Conservation (phyloP, 2,113 vertebrate species). For the Plestiodon gilberti region DNA sequence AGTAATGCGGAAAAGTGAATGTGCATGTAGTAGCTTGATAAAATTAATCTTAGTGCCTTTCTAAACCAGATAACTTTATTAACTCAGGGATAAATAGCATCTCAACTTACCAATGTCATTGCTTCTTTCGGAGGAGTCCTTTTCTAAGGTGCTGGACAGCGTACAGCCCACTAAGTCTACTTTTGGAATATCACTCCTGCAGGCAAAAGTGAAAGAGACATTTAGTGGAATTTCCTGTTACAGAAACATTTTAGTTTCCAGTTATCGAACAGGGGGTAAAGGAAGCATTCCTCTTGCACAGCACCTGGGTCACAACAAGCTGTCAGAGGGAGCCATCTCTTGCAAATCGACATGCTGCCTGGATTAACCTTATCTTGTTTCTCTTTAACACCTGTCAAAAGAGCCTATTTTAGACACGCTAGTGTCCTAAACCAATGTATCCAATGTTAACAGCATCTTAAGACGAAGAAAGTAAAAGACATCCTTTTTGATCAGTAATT, state of each 20-base stretch:
- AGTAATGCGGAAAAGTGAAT: conserved; percentile 20
- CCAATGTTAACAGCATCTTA: conserved; percentile 61
- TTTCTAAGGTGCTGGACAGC: conserved; percentile 80
- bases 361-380: conserved; percentile 75
- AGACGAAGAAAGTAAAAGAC: conserved; percentile 38
- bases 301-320: conserved; percentile 25
- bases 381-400: conserved; percentile 74
- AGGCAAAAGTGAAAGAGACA: conserved; percentile 75
- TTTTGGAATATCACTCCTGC: conserved; percentile 92
- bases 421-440: conserved; percentile 55
- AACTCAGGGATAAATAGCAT: conserved; percentile 40
- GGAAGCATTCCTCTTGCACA: conserved; percentile 41
- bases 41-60: too few relatives aligned
- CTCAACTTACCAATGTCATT: conserved; percentile 90
- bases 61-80: conserved; percentile 25
- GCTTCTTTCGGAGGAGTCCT: conserved; percentile 88
- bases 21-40: conserved; percentile 21
- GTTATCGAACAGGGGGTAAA: conserved; percentile 25
- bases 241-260: conserved; percentile 32
- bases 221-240: conserved; percentile 44
- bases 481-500: conserved; percentile 16
- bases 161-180: conserved; percentile 84
- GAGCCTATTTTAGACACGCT: conserved; percentile 65
- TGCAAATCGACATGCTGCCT: conserved; percentile 56
- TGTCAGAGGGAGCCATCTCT: conserved; percentile 54